Conservation (phyloP, 2,888 invertebrate species). For the Dioctria linearis region DNA sequence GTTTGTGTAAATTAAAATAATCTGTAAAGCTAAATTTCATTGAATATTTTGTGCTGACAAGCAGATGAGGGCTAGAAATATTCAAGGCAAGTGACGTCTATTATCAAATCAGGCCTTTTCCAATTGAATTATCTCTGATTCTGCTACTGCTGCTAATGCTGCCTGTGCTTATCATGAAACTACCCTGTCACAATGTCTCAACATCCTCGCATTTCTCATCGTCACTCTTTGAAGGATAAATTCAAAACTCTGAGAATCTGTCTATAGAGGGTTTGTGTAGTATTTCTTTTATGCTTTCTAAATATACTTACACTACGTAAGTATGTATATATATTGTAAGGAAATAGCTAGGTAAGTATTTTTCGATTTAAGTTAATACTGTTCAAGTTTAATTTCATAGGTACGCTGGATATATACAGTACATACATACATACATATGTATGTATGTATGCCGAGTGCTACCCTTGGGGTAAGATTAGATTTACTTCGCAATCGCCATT, state of each 20-base stretch:
- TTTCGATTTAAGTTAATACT: neutral
- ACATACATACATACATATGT: no score
- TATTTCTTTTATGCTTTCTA: neutral
- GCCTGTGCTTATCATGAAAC: conserved; percentile 5
- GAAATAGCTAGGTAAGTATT: neutral
- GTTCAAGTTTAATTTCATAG: conserved; percentile 1
- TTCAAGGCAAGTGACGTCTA: conserved; percentile 4
- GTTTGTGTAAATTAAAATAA: neutral
- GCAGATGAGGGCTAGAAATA: no score
- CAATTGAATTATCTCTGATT: conserved; percentile 37
- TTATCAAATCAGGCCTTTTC: conserved; percentile 19
- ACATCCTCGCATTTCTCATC: neutral
- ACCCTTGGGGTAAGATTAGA: neutral
- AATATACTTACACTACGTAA: no score
- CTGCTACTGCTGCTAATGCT: neutral
- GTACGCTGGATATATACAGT: no score
- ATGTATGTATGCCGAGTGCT: neutral
- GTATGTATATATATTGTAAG: neutral
- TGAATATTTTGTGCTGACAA: neutral
- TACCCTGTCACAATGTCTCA: conserved; percentile 16
- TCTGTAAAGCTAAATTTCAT: neutral
- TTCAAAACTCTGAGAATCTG: neutral
- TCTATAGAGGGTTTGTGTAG: neutral
- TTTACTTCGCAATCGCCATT: neutral
- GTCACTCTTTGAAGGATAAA: neutral